Conservation (phyloP, 2,888 invertebrate species). For the Caprella mutica region DNA sequence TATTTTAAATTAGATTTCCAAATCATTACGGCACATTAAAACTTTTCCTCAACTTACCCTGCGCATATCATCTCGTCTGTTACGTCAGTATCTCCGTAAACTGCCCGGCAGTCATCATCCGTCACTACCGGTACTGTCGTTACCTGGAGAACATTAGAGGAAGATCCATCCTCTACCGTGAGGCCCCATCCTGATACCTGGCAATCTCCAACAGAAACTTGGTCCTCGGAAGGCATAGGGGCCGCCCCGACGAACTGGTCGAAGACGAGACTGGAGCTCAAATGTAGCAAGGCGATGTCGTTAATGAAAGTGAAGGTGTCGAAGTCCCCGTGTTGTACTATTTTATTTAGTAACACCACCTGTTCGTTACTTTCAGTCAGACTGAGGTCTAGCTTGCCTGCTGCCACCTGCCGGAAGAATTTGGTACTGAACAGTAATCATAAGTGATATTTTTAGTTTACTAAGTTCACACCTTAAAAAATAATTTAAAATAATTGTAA, state of each 20-base stretch:
- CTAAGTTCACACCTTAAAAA: too few relatives aligned
- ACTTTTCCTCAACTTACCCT: conserved; percentile 25
- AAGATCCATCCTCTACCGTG: conserved; percentile 12
- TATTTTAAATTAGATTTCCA: too few relatives aligned
- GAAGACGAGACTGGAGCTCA: conserved; percentile 16
- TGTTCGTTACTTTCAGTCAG: conserved; percentile 17
- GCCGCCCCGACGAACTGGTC: conserved; percentile 12
- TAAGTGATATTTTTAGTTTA: too few relatives aligned
- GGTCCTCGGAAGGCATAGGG: conserved; percentile 11
- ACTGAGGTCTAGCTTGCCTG: conserved; percentile 15
- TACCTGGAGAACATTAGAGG: conserved; percentile 17
- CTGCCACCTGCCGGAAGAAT: conserved; percentile 22
- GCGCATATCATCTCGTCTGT: conserved; percentile 36
- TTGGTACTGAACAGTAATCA: too few relatives aligned
- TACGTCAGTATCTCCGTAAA: conserved; percentile 27
- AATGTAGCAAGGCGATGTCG: conserved; percentile 17
- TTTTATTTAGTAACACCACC: conserved; percentile 1
- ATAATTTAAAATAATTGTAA: too few relatives aligned
- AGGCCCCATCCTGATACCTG: conserved; percentile 34
- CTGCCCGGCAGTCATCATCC: conserved; percentile 30
- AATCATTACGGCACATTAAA: too few relatives aligned
- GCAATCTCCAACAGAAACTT: conserved; percentile 27
- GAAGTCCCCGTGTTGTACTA: conserved; percentile 24
- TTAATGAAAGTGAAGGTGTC: conserved; percentile 13
- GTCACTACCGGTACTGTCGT: conserved; percentile 35